A percentile compares a stretch with the other conserved stretches of the same genome.
Evolutionary conservation across 1,140 invertebrate genomes (phyloP).

Genomic region (Drosophila funebris): DNA sequence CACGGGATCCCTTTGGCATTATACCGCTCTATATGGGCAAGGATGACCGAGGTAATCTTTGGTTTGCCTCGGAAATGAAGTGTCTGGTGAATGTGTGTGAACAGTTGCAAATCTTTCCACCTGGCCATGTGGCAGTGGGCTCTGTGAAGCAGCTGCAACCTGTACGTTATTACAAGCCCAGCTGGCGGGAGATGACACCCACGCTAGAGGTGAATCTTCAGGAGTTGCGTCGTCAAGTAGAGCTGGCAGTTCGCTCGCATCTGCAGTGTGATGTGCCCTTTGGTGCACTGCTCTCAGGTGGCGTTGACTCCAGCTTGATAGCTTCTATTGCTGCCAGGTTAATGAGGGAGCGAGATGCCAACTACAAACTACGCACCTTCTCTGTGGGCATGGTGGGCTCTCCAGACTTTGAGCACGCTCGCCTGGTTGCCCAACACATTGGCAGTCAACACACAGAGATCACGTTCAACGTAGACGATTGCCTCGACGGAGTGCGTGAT

Average conservation of each 20-base stretch:
- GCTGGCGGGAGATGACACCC: slow-evolving; percentile 52
- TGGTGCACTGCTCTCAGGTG: slow-evolving; percentile 88
- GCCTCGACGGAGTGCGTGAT: slow-evolving; percentile 87
- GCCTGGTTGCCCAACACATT: slow-evolving; percentile 91
- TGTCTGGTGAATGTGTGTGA: slow-evolving; percentile 59
- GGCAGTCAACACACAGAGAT: slow-evolving; percentile 95
- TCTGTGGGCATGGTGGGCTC: slow-evolving; percentile 94
- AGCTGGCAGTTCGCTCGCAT: slow-evolving; percentile 65
- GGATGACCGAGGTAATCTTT: slow-evolving; percentile 80
- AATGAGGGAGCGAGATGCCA: slow-evolving; percentile 51
- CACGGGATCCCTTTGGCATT: slow-evolving; percentile 94
- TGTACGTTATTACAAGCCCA: slow-evolving; percentile 44
- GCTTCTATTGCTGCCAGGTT: slow-evolving; percentile 88
- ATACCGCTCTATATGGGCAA: slow-evolving; percentile 87
- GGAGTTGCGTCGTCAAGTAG: slow-evolving; percentile 43
- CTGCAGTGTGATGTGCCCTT: slow-evolving; percentile 71
- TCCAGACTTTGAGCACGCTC: slow-evolving; percentile 92
- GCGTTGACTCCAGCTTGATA: slow-evolving; percentile 94
- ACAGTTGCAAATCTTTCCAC: slow-evolving; percentile 57
- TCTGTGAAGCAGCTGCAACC: slow-evolving; percentile 37
- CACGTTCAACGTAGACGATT: slow-evolving; percentile 89
- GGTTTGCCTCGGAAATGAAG: slow-evolving; percentile 74
- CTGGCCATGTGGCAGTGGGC: slow-evolving; percentile 49
- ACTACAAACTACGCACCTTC: slow-evolving; percentile 88
- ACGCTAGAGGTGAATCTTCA: slow-evolving; percentile 37